Conservation (phyloP, 1,140 invertebrate genomes). For the Pogonomyrmex californicus region DNA sequence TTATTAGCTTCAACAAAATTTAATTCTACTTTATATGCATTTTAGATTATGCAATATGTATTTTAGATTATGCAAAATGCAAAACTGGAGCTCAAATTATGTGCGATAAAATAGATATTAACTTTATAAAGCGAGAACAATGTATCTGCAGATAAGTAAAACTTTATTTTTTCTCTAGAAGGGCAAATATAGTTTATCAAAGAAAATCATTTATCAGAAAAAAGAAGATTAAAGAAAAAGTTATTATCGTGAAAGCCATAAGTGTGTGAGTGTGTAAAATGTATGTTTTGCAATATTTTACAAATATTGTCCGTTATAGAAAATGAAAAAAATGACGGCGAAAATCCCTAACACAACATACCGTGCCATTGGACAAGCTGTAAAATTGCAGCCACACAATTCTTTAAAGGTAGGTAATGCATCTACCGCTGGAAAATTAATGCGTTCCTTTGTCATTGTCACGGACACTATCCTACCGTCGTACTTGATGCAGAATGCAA, state of each 20-base stretch:
- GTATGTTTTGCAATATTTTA: not conserved
- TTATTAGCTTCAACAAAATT: not conserved
- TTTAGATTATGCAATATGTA: not conserved
- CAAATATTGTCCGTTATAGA: not conserved
- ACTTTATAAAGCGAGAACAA: not conserved
- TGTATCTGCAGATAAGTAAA: not conserved
- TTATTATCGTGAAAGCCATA: not conserved
- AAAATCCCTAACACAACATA: not conserved
- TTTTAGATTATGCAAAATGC: not conserved
- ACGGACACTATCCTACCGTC: constrained; percentile 45
- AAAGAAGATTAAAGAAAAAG: not conserved
- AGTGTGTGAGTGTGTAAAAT: not conserved
- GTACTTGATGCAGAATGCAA: constrained; percentile 44
- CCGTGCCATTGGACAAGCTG: constrained; percentile 9
- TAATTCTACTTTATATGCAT: not conserved
- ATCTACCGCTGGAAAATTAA: constrained; percentile 53
- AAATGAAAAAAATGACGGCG: not conserved
- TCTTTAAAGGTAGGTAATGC: constrained; percentile 50
- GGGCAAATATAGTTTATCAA: not conserved
- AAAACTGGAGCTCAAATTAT: not conserved
- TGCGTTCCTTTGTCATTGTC: constrained; percentile 57
- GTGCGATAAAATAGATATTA: not conserved
- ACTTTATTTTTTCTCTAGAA: not conserved
- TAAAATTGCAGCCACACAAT: constrained; percentile 51
- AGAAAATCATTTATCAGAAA: no score